phyloP scores from a whole-genome alignment of 2,888 invertebrate genomes.

The Leptarthrus brevirostris region DNA sequence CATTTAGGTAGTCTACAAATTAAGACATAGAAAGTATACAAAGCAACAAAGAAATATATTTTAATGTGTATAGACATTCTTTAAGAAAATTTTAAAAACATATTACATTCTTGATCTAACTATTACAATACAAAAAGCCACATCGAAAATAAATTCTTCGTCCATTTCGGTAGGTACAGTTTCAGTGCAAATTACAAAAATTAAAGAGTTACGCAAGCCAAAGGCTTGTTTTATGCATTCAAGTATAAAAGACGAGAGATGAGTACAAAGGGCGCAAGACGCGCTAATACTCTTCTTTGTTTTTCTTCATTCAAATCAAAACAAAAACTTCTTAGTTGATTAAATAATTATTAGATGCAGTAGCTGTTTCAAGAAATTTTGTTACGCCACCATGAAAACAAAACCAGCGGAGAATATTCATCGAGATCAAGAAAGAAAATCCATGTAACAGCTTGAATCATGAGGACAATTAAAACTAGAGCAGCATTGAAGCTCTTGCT shows the following conservation, averaged over 20 bases:
- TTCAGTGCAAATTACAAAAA: too few species aligned
- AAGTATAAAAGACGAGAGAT: constrained; percentile 21
- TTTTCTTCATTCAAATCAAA: constrained; percentile 29
- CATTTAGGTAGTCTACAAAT: too few species aligned
- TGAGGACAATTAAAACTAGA: constrained; percentile 52
- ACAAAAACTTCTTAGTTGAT: constrained; percentile 28
- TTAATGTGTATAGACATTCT: too few species aligned
- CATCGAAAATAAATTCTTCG: too few species aligned
- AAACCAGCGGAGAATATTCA: constrained; percentile 58
- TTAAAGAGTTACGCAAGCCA: too few species aligned
- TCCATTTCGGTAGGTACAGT: too few species aligned
- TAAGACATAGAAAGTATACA: too few species aligned
- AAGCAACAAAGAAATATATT: too few species aligned
- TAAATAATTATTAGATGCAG: constrained; percentile 57
- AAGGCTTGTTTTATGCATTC: too few species aligned
- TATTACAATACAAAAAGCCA: too few species aligned
- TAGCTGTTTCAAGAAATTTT: constrained; percentile 59
- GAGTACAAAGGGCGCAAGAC: constrained; percentile 6
- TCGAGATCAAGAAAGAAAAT: constrained; percentile 58
- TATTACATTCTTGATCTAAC: too few species aligned
- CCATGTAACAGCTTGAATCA: constrained; percentile 57
- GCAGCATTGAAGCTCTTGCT: constrained; percentile 1
- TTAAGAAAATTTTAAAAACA: too few species aligned
- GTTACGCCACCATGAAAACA: constrained; percentile 60
- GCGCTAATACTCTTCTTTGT: constrained; percentile 21